phyloP scores from a whole-genome alignment of 2,797 vertebrate species.

The Sebastes variabilis region DNA sequence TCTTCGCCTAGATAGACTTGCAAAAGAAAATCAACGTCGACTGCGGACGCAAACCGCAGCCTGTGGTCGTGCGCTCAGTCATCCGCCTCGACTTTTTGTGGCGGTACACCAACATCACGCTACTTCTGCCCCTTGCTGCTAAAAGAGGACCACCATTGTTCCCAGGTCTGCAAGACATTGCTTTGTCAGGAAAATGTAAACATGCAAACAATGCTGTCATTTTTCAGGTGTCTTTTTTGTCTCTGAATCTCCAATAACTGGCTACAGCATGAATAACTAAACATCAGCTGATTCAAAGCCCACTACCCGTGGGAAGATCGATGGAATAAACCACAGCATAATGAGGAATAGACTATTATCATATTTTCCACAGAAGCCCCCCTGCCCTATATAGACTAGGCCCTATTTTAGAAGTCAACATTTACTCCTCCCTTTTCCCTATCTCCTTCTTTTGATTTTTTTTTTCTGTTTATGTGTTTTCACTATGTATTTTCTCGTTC shows the following conservation, averaged over 20 bases:
- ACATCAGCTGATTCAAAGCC: background rate
- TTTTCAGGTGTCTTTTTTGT: background rate
- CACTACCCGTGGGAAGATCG: background rate
- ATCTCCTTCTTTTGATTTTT: background rate
- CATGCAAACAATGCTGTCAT: background rate
- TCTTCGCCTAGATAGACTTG: background rate
- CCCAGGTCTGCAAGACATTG: background rate
- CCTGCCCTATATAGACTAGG: background rate
- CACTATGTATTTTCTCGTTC: background rate
- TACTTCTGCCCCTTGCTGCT: conserved; percentile 21
- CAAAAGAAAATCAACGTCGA: conserved; percentile 12
- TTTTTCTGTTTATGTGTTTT: background rate
- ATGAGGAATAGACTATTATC: background rate
- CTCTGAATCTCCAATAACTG: background rate
- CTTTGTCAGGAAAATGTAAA: background rate
- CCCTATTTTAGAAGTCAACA: background rate
- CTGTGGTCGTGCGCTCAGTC: conserved; percentile 11
- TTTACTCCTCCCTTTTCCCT: background rate
- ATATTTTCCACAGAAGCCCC: conserved; percentile 22
- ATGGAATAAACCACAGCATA: background rate
- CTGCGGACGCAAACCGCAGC: background rate
- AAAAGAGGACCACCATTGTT: conserved; percentile 6
- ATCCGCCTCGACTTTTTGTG: conserved; percentile 5
- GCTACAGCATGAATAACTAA: background rate
- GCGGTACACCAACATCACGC: background rate